Evolutionary conservation across 2,797 vertebrate genomes (phyloP).

Genomic region (Valencia hispanica): DNA sequence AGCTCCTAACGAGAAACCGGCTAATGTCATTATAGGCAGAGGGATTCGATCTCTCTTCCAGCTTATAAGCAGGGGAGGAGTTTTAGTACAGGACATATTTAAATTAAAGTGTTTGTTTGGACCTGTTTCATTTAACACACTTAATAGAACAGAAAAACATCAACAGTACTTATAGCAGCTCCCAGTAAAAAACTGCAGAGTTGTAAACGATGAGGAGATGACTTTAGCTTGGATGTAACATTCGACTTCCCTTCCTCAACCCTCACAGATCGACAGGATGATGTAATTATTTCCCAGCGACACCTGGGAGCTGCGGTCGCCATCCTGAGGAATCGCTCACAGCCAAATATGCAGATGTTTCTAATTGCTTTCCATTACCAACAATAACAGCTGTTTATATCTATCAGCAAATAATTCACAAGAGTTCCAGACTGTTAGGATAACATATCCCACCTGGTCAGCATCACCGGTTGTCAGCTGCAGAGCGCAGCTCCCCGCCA

Average conservation of each 20-base stretch:
- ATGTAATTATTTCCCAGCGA: conserved; percentile 98
- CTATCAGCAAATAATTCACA: conserved; percentile 99
- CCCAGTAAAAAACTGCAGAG: background rate
- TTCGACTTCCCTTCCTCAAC: conserved; percentile 78
- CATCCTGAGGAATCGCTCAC: conserved; percentile 91
- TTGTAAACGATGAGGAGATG: background rate
- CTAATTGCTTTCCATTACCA: conserved; percentile 99
- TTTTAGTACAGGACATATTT: background rate
- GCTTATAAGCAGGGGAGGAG: too few relatives aligned
- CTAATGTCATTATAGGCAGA: too few relatives aligned
- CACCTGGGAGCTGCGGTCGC: conserved; percentile 88
- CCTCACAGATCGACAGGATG: conserved; percentile 94
- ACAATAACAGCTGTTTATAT: conserved; percentile 99
- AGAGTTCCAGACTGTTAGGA: conserved; percentile 98
- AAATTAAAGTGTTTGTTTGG: background rate
- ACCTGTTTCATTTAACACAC: background rate
- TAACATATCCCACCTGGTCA: conserved; percentile 99
- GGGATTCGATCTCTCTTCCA: too few relatives aligned
- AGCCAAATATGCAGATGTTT: conserved; percentile 99
- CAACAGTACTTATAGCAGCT: background rate
- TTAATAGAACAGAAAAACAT: background rate
- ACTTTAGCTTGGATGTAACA: background rate
- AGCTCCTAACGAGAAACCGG: too few relatives aligned
- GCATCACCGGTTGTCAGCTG: conserved; percentile 90
- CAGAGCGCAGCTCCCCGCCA: conserved; percentile 84